Conservation (phyloP, 1,140 invertebrate species). For the Saxidomus purpurata region DNA sequence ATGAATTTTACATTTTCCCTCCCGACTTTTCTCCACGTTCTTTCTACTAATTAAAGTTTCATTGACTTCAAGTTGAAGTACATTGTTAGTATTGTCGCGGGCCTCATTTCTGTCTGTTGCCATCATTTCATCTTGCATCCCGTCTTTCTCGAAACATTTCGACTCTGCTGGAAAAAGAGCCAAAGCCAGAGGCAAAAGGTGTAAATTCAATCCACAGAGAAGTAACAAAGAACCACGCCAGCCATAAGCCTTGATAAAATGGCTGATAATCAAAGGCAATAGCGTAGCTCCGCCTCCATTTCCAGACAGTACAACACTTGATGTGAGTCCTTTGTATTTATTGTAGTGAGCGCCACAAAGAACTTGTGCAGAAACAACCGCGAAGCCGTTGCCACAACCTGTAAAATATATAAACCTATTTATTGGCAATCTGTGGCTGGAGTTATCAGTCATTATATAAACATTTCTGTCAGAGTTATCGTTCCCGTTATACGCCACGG, state of each 20-base stretch:
- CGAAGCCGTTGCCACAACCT: neutral
- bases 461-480: too few species aligned
- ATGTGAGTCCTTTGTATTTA: neutral
- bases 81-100: too few species aligned
- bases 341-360: neutral
- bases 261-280: neutral
- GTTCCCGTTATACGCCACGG: too few species aligned
- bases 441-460: too few species aligned
- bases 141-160: too few species aligned
- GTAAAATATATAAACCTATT: too few species aligned
- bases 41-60: too few species aligned
- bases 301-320: neutral
- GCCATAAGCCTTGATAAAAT: neutral
- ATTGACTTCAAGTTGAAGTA: too few species aligned
- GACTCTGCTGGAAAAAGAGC: neutral
- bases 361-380: neutral
- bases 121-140: too few species aligned
- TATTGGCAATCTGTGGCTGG: too few species aligned
- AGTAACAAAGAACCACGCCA: neutral
- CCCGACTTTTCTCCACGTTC: too few species aligned
- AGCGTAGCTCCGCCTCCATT: neutral
- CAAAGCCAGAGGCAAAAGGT: neutral
- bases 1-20: neutral
- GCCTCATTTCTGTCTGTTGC: too few species aligned
- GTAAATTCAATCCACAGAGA: neutral